Evolutionary conservation across 2,888 invertebrate species (phyloP), one percentile per base, ranked within the genome.

Genomic region (Cosmopolites sordidus): DNA sequence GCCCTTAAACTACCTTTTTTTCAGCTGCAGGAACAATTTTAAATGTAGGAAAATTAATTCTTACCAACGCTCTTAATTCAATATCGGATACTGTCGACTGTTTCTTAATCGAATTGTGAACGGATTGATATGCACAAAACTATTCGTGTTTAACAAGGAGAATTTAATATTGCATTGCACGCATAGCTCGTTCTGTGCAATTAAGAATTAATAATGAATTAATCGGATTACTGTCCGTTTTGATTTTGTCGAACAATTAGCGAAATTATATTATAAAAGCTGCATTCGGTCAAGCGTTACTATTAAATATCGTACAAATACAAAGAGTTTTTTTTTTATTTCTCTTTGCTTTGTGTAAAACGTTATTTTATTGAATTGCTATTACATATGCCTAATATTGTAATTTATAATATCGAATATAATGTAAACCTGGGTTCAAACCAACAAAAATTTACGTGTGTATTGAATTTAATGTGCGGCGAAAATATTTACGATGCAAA

Each of bases 221-320:
- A 54, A 54, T 54, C 49, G 54, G 45, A 50, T 54, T 50, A 48
- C 50, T 49, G 54, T 54, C 45, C 54, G 49, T 50, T 54, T 50
- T 50, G 54, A 54, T 54, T 54, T 50, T 48, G 49, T 46, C 54
- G 49, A 46, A 54, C 54, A 50, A 54, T 54, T 54, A 54, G 50
- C 49, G 45, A 54, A 54, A 54, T 54, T 49, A 29, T 45, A 43
- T 54, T 54, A 54, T 43, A 39, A 45, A 43, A 54, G n/a, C 4
- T 11, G 33, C n/a, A n/a, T 22, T n/a, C 33, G 33, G n/a, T 33
- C 11, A 11, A 33, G 33, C 33, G 33, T 12, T 33, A 33, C 33
- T 33, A 12, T 33, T 33, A 22, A 22, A 22, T 22, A 8, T 8
- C 22, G 22, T 5, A 22, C 8, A 22, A 22, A 22, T 22, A 8